These are phyloP conservation scores for Muscicapa comitata DNA, from an alignment of 2,797 vertebrate species.

Conservation along the genomic window DNA sequence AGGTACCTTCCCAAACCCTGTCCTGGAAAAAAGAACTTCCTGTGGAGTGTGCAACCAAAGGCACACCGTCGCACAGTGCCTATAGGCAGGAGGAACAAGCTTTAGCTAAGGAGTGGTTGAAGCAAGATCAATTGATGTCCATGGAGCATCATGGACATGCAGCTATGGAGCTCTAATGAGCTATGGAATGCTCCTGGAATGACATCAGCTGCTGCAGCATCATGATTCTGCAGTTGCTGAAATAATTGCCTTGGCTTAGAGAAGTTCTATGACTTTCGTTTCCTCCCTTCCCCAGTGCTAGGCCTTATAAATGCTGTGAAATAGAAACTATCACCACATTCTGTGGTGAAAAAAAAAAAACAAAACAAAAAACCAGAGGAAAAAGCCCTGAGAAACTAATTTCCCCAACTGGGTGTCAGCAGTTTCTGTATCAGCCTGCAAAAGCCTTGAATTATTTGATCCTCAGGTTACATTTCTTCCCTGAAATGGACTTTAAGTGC, in stretches of 20 bases:
- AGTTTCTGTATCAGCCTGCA: background rate
- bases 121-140: background rate
- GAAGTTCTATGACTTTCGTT: background rate
- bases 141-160: background rate
- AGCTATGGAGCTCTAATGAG: background rate
- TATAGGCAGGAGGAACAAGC: accelerated
- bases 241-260: background rate
- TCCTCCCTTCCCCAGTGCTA: background rate
- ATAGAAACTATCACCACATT: background rate
- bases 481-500: background rate
- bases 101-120: background rate
- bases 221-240: background rate
- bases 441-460: background rate
- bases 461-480: background rate
- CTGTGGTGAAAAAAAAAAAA: background rate
- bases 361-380: background rate
- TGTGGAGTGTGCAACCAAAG: background rate
- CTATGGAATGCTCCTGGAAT: background rate
- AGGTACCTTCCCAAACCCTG: background rate
- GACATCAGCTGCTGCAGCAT: background rate
- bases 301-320: background rate
- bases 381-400: background rate
- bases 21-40: background rate
- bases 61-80: background rate
- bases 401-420: background rate